These are phyloP conservation scores for Bambusicola thoracicus DNA, from an alignment of 2,113 vertebrate genomes.

Conservation along the genomic window DNA sequence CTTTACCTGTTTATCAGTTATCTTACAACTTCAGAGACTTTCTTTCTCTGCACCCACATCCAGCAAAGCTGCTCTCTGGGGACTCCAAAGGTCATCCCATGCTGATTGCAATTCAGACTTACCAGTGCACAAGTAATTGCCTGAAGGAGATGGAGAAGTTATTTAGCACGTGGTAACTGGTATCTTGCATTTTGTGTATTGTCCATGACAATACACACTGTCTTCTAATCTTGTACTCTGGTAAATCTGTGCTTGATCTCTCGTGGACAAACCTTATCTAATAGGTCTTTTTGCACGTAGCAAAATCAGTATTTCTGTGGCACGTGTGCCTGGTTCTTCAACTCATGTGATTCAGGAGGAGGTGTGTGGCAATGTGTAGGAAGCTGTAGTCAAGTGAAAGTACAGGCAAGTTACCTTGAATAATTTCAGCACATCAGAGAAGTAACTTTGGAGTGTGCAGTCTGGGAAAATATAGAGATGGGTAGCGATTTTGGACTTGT, in stretches of 20 bases:
- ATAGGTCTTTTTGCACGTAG: not conserved
- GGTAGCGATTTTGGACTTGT: not conserved
- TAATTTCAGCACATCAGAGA: not conserved
- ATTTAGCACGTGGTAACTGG: not conserved
- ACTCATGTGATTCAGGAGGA: not conserved
- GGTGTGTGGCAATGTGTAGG: not conserved
- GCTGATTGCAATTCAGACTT: not conserved
- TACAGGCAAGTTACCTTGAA: not conserved
- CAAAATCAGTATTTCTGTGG: not conserved
- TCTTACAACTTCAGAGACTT: not conserved
- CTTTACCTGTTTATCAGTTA: not conserved
- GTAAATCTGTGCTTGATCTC: not conserved
- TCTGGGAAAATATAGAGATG: not conserved
- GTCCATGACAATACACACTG: not conserved
- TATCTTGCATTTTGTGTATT: not conserved
- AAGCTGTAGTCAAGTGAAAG: not conserved
- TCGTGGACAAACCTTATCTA: fast-evolving
- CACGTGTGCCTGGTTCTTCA: not conserved
- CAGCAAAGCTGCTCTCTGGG: not conserved
- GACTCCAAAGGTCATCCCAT: not conserved
- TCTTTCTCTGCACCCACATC: not conserved
- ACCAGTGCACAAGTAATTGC: not conserved
- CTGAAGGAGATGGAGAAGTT: not conserved
- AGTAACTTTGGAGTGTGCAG: not conserved
- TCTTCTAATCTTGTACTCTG: not conserved